Evolutionary conservation across 2,888 invertebrate genomes (phyloP).

Genomic region (Disparrhopalites patrizii): DNA sequence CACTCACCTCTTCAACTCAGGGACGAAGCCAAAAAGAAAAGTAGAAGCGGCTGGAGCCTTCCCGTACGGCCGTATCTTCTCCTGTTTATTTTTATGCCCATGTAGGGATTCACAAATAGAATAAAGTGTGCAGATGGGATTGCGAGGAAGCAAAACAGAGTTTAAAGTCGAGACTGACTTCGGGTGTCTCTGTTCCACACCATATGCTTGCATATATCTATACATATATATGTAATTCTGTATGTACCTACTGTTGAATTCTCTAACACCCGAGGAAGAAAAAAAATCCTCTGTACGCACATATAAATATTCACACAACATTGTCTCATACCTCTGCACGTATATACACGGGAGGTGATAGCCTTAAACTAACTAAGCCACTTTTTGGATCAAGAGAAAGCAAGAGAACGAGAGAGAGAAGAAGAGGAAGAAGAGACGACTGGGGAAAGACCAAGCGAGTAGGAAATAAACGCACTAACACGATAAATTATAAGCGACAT

Average conservation of each 20-base stretch:
- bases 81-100: constrained; percentile 16
- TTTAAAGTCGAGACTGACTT: no score
- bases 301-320: no score
- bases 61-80: not conserved
- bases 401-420: constrained; percentile 4
- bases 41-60: no score
- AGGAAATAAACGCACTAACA: constrained; percentile 26
- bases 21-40: no score
- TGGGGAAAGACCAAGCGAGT: constrained; percentile 12
- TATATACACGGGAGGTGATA: not conserved
- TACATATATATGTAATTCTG: no score
- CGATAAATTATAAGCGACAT: constrained; percentile 35
- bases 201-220: no score
- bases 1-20: no score
- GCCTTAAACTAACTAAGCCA: no score
- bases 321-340: no score
- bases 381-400: no score
- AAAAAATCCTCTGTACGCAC: no score
- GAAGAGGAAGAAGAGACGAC: not conserved
- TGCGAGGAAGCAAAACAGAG: constrained; percentile 23
- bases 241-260: not conserved
- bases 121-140: constrained; percentile 28
- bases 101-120: constrained; percentile 24
- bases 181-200: no score
- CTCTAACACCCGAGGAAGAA: not conserved